phyloP scores from a whole-genome alignment of 2,888 invertebrate genomes.

The Hartigia nigra region DNA sequence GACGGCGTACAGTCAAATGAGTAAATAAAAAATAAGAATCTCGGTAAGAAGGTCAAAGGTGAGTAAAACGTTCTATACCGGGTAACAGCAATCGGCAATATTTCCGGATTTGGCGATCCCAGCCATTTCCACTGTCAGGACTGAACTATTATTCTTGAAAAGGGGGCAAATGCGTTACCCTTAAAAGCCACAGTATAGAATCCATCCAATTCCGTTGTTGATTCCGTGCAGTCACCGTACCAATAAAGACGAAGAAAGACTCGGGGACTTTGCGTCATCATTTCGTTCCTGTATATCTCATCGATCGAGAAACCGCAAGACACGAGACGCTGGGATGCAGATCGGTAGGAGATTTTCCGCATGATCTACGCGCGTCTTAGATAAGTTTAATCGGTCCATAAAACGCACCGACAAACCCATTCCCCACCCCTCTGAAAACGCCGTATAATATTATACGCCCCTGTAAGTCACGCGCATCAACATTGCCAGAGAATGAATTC shows the following conservation, averaged over 20 bases:
- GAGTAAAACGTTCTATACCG: neutral
- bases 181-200: neutral
- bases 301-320: neutral
- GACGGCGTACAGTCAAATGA: neutral
- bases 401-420: slow-evolving; percentile 1
- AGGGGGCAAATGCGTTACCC: neutral
- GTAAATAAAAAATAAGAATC: neutral
- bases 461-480: neutral
- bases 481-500: neutral
- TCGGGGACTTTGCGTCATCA: neutral
- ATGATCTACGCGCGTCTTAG: neutral
- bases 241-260: neutral
- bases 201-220: neutral
- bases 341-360: neutral
- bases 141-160: neutral
- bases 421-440: slow-evolving; percentile 15
- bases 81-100: neutral
- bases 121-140: neutral
- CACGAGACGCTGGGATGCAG: neutral
- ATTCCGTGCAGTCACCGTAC: neutral
- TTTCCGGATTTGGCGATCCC: neutral
- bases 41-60: neutral
- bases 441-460: neutral
- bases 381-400: too few species aligned
- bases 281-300: neutral